A percentile compares a stretch with the other conserved stretches of the same genome.
Evolutionary conservation across 2,113 vertebrate genomes (phyloP).

Genomic region (Seriola rivoliana): DNA sequence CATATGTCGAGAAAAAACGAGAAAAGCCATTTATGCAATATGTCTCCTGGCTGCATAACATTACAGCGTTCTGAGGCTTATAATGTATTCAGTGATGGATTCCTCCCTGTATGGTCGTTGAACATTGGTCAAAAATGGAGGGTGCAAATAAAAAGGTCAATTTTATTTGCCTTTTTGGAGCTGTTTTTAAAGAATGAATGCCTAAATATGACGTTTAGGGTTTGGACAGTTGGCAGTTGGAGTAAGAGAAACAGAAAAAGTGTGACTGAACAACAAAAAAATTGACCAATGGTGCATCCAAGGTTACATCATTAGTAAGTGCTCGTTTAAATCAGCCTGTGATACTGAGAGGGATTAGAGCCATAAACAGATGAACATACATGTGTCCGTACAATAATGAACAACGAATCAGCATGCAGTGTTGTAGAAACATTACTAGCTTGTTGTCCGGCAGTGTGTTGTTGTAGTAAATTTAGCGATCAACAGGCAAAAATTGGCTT

Average conservation of each 20-base stretch:
- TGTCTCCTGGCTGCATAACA: conserved; percentile 12
- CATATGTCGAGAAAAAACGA: conserved; percentile 2
- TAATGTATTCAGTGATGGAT: conserved; percentile 13
- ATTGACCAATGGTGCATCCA: neutral
- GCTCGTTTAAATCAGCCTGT: conserved; percentile 9
- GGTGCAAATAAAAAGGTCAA: neutral
- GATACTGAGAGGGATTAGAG: conserved; percentile 11
- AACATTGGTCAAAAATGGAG: conserved; percentile 2
- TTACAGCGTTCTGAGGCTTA: conserved; percentile 14
- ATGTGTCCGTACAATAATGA: neutral
- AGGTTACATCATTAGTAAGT: neutral
- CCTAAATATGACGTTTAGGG: neutral
- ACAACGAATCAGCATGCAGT: neutral
- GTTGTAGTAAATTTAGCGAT: conserved; percentile 19
- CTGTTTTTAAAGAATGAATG: neutral
- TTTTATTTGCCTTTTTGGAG: neutral
- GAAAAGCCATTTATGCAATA: neutral
- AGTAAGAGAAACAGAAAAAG: neutral
- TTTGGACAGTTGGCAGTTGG: neutral
- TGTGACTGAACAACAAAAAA: neutral
- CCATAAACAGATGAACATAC: conserved; percentile 15
- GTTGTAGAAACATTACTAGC: neutral
- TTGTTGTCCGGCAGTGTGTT: conserved; percentile 16
- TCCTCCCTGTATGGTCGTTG: neutral
- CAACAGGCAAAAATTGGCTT: conserved; percentile 44